Evolutionary conservation across 2,113 vertebrate genomes (phyloP).

Genomic region (Menidia beryllina): DNA sequence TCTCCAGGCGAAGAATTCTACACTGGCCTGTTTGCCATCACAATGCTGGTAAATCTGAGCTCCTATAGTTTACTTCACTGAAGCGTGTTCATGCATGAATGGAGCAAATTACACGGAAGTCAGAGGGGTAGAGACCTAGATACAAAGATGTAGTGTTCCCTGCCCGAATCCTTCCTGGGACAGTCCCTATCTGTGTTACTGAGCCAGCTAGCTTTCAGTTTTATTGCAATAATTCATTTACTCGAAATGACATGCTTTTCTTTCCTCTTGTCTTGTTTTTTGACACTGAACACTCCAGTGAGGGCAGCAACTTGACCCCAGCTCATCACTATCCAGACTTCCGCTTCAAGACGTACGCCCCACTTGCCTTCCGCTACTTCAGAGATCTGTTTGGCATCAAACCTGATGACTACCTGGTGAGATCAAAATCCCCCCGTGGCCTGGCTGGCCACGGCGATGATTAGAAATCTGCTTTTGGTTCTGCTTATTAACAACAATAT

Average conservation of each 20-base stretch:
- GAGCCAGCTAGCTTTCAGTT: constrained; percentile 1
- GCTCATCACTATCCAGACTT: constrained; percentile 99
- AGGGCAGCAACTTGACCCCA: constrained; percentile 97
- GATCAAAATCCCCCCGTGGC: constrained; percentile 37
- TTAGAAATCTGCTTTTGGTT: too few relatives aligned
- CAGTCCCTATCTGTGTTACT: neutral
- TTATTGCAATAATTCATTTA: constrained; percentile 12
- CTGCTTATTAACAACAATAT: too few relatives aligned
- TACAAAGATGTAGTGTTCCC: constrained; percentile 5
- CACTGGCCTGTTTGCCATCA: constrained; percentile 40
- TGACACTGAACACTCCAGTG: constrained; percentile 77
- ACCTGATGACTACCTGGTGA: constrained; percentile 98
- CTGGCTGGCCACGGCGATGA: too few relatives aligned
- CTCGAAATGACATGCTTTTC: constrained; percentile 22
- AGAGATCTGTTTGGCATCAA: constrained; percentile 98
- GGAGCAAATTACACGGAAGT: constrained; percentile 25
- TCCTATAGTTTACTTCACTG: constrained; percentile 41
- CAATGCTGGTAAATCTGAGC: constrained; percentile 35
- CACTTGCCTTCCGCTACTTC: constrained; percentile 98
- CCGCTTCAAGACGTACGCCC: constrained; percentile 98
- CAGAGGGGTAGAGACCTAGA: constrained; percentile 4
- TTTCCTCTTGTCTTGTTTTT: constrained; percentile 14
- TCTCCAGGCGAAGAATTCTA: constrained; percentile 60
- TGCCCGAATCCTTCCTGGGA: neutral
- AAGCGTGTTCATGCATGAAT: constrained; percentile 28